These are phyloP conservation scores for Harpegnathos saltator DNA, from an alignment of 1,140 invertebrate species.

Conservation along the genomic window DNA sequence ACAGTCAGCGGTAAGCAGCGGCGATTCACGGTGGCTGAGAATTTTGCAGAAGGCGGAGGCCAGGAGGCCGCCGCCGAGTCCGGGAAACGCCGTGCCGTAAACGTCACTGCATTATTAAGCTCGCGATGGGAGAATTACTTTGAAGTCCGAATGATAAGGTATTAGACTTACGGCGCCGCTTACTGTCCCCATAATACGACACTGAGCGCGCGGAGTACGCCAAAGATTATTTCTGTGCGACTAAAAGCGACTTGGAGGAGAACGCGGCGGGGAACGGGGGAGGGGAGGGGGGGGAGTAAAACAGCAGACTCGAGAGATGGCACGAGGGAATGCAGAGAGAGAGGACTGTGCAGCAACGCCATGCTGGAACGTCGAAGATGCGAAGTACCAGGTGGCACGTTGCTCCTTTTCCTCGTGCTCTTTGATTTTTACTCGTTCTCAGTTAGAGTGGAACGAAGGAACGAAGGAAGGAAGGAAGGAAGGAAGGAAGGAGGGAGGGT, in stretches of 20 bases:
- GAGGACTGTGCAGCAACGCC: constrained; percentile 39
- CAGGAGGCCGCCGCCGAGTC: no score
- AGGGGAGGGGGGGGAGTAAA: constrained; percentile 37
- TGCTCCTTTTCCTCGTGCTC: constrained; percentile 54
- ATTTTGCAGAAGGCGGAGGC: neutral
- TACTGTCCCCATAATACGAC: constrained; percentile 47
- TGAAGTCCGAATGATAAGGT: constrained; percentile 27
- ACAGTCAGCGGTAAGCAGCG: no score
- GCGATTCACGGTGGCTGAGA: neutral
- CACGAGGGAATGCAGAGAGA: constrained; percentile 53
- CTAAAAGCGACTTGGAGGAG: constrained; percentile 60
- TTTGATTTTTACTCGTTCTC: constrained; percentile 63
- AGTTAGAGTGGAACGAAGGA: constrained; percentile 32
- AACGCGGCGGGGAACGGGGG: neutral
- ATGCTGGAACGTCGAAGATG: constrained; percentile 67
- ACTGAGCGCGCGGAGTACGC: constrained; percentile 39
- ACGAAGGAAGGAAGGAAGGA: constrained; percentile 15
- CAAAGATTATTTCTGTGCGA: constrained; percentile 67
- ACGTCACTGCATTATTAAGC: constrained; percentile 18
- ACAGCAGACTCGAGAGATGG: constrained; percentile 44
- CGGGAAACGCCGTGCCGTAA: neutral
- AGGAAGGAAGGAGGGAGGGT: neutral
- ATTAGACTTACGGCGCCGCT: constrained; percentile 28
- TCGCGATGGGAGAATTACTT: constrained; percentile 42
- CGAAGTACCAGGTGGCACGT: constrained; percentile 67